phyloP scores from a whole-genome alignment of 1,140 invertebrate genomes.

The Akabosia matsudoensis region DNA sequence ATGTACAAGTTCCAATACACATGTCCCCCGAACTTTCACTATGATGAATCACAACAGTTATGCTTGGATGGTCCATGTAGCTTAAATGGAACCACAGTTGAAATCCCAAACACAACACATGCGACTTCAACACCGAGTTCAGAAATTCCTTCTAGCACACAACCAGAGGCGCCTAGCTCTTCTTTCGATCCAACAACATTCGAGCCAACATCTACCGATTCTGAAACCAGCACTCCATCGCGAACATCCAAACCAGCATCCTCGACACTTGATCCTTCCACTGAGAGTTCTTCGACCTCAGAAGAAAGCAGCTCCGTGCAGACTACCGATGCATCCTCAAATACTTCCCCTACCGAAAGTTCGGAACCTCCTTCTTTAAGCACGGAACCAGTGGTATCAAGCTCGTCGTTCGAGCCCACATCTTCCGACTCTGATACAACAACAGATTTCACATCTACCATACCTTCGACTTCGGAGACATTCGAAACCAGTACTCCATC shows the following conservation, averaged over 20 bases:
- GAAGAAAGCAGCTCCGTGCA: not conserved
- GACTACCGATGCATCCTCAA: not conserved
- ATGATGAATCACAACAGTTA: not conserved
- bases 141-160: not conserved
- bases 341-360: not conserved
- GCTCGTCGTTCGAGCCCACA: not conserved
- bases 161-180: not conserved
- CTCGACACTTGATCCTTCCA: not conserved
- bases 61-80: not conserved
- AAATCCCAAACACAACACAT: not conserved
- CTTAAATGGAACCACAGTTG: not conserved
- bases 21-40: not conserved
- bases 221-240: not conserved
- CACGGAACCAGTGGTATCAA: not conserved
- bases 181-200: not conserved
- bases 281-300: not conserved
- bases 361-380: not conserved
- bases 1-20: not conserved
- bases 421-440: not conserved
- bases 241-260: not conserved
- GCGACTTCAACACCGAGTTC: not conserved
- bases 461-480: not conserved
- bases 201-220: not conserved
- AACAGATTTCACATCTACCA: not conserved
- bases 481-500: not conserved